phyloP scores from a whole-genome alignment of 2,797 vertebrate genomes.

The Staurois parvus region DNA sequence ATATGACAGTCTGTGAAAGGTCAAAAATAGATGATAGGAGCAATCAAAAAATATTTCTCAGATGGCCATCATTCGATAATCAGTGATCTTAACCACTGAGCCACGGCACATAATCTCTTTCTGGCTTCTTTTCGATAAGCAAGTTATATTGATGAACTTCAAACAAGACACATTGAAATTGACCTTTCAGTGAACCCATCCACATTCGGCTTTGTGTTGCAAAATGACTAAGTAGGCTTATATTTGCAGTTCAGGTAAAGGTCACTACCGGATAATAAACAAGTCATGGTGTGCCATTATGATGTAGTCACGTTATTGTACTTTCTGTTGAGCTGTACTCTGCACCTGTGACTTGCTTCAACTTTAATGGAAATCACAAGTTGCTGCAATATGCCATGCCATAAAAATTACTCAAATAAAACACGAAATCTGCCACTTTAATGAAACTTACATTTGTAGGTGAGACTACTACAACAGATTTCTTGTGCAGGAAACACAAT shows the following conservation, averaged over 20 bases:
- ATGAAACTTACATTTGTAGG: background rate
- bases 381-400: constrained; percentile 20
- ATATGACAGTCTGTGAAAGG: background rate
- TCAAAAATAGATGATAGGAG: background rate
- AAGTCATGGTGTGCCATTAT: constrained; percentile 35
- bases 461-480: background rate
- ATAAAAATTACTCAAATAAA: constrained; percentile 28
- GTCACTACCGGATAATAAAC: constrained; percentile 47
- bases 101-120: constrained; percentile 41
- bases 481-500: background rate
- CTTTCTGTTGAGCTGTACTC: constrained; percentile 27
- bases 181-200: constrained; percentile 43
- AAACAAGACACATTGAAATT: constrained; percentile 34
- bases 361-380: constrained; percentile 46
- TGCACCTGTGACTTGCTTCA: constrained; percentile 39
- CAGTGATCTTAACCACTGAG: constrained; percentile 47
- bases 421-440: background rate
- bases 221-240: constrained; percentile 52
- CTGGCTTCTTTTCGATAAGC: constrained; percentile 45
- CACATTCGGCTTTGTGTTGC: constrained; percentile 39
- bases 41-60: constrained; percentile 3
- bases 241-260: constrained; percentile 53
- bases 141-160: constrained; percentile 48
- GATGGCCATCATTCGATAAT: constrained; percentile 19
- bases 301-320: constrained; percentile 40